Conservation (phyloP, 1,140 invertebrate genomes). For the Scaptodrosophila lebanonensis region DNA sequence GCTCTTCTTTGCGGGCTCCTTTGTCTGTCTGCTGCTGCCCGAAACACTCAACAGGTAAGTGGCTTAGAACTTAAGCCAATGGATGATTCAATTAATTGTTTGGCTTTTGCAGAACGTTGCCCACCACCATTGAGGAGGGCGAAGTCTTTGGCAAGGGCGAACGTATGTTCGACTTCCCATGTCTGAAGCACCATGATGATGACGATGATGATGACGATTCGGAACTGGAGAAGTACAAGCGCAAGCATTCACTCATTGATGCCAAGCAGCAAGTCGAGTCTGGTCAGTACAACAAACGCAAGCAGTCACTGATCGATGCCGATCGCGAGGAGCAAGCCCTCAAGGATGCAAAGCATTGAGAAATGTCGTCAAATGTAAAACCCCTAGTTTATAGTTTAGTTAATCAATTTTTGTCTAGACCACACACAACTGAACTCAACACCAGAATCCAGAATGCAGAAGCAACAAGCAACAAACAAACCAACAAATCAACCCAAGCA, state of each 20-base stretch:
- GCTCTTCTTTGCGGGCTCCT: slow-evolving; percentile 79
- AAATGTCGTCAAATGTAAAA: slow-evolving; percentile 3
- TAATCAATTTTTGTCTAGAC: slow-evolving; percentile 53
- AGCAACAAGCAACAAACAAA: slow-evolving; percentile 1
- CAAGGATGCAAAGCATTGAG: slow-evolving; percentile 67
- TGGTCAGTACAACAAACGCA: slow-evolving; percentile 59
- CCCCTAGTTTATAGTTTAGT: slow-evolving; percentile 50
- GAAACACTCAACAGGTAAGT: slow-evolving; percentile 80
- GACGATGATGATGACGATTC: slow-evolving; percentile 59
- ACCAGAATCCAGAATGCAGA: slow-evolving; percentile 1
- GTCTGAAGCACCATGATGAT: slow-evolving; percentile 53
- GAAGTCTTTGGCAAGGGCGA: slow-evolving; percentile 82
- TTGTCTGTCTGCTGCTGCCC: slow-evolving; percentile 80
- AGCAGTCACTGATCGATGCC: slow-evolving; percentile 65
- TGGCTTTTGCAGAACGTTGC: slow-evolving; percentile 77
- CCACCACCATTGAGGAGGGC: slow-evolving; percentile 81
- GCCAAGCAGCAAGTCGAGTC: slow-evolving; percentile 64
- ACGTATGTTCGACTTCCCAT: slow-evolving; percentile 79
- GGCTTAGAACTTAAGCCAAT: too few relatives aligned
- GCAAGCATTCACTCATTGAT: slow-evolving; percentile 71
- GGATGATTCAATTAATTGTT: too few relatives aligned
- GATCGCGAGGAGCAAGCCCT: slow-evolving; percentile 64
- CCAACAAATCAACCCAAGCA: slow-evolving; percentile 2
- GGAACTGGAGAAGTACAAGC: slow-evolving; percentile 69
- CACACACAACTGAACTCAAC: slow-evolving; percentile 1